Conservation (phyloP, 2,888 invertebrate species). For the Uloborus plumipes region DNA sequence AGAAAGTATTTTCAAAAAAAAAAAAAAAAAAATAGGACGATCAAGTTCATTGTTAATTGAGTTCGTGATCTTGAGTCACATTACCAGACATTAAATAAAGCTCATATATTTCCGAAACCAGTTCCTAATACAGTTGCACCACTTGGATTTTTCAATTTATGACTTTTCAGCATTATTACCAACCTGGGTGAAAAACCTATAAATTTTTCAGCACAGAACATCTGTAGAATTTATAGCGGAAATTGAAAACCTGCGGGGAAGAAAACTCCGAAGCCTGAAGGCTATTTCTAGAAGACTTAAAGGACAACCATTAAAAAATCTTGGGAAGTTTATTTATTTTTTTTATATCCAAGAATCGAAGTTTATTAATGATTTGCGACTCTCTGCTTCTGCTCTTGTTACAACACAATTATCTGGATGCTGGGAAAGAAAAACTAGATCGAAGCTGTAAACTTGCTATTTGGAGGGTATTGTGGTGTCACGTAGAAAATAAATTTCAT, state of each 20-base stretch:
- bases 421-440: too few species aligned
- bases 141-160: slow-evolving; percentile 38
- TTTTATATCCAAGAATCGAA: too few species aligned
- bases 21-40: slow-evolving; percentile 32
- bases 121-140: slow-evolving; percentile 28
- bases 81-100: slow-evolving; percentile 13
- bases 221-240: slow-evolving; percentile 38
- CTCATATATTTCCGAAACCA: slow-evolving; percentile 34
- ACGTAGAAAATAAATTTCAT: too few species aligned
- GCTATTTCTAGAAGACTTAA: too few species aligned
- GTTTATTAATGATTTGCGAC: too few species aligned
- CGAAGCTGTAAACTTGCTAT: too few species aligned
- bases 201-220: slow-evolving; percentile 20
- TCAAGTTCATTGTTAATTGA: slow-evolving; percentile 45
- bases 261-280: neutral
- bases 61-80: slow-evolving; percentile 48
- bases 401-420: too few species aligned
- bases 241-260: slow-evolving; percentile 2
- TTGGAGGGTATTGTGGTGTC: too few species aligned
- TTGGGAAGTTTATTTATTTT: too few species aligned
- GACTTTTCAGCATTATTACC: slow-evolving; percentile 33
- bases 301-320: too few species aligned
- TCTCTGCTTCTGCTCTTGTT: too few species aligned
- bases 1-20: neutral
- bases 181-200: slow-evolving; percentile 31